phyloP scores from a whole-genome alignment of 1,140 invertebrate genomes.

The Drosophila funebris region DNA sequence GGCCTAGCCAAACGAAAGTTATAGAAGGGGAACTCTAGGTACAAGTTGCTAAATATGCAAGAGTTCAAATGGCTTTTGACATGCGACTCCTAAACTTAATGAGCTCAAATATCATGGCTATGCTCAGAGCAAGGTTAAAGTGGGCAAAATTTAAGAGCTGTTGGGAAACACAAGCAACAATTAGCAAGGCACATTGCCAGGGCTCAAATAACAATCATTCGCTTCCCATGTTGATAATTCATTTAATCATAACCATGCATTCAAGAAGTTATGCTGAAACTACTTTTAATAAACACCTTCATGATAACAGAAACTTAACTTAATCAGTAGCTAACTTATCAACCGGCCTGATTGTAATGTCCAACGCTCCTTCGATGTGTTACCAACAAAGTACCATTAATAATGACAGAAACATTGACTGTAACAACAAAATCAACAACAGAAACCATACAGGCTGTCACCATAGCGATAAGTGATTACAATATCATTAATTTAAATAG shows the following conservation, averaged over 20 bases:
- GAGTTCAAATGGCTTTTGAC: constrained; percentile 66
- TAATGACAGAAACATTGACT: constrained; percentile 22
- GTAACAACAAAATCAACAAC: constrained; percentile 15
- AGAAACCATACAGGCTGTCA: constrained; percentile 51
- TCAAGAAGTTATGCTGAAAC: not conserved
- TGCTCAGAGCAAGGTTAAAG: constrained; percentile 3
- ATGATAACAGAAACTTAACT: not conserved
- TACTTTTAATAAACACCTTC: constrained; percentile 11
- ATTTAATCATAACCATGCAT: too few relatives aligned
- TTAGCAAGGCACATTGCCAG: not conserved
- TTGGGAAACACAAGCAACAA: constrained; percentile 8
- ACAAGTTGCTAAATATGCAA: not conserved
- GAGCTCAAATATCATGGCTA: constrained; percentile 24
- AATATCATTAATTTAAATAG: constrained; percentile 69
- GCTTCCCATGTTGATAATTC: too few relatives aligned
- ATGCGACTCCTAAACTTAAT: constrained; percentile 63
- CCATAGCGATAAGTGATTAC: constrained; percentile 64
- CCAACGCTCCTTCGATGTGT: not conserved
- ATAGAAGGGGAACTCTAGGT: constrained; percentile 25
- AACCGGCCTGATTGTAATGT: not conserved
- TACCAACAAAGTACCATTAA: constrained; percentile 23
- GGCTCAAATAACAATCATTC: not conserved
- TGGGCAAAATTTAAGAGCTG: constrained; percentile 7
- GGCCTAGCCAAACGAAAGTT: constrained; percentile 44
- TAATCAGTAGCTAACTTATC: not conserved